phyloP scores from a whole-genome alignment of 1,140 invertebrate genomes.

The Oreohelix idahoensis region DNA sequence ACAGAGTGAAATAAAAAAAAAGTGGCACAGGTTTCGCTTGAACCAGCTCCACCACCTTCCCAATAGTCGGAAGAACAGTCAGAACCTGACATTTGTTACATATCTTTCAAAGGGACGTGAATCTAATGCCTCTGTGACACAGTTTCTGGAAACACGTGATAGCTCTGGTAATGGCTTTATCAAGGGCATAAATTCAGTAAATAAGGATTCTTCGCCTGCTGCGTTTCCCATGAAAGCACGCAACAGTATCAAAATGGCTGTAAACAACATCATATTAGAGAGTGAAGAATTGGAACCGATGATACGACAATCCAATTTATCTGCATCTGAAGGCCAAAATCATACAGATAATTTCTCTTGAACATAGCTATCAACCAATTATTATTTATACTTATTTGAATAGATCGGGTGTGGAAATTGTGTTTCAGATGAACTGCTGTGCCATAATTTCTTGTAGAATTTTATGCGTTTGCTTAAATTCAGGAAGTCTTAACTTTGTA shows the following conservation, averaged over 20 bases:
- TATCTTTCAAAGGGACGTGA: slow-evolving; percentile 19
- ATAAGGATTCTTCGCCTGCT: not conserved
- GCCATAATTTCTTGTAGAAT: too few relatives aligned
- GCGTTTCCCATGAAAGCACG: slow-evolving; percentile 14
- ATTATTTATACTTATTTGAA: not conserved
- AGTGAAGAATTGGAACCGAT: slow-evolving; percentile 5
- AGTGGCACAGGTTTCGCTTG: slow-evolving; percentile 46
- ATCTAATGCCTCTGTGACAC: slow-evolving; percentile 7
- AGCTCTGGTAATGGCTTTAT: slow-evolving; percentile 13
- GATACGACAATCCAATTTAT: not conserved
- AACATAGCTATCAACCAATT: not conserved
- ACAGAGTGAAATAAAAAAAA: slow-evolving; percentile 50
- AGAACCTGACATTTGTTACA: slow-evolving; percentile 21
- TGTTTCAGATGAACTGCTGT: too few relatives aligned
- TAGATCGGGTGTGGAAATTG: too few relatives aligned
- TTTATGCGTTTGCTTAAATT: too few relatives aligned
- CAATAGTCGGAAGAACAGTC: slow-evolving; percentile 17
- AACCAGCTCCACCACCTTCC: slow-evolving; percentile 34
- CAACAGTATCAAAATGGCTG: not conserved
- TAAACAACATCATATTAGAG: slow-evolving; percentile 15
- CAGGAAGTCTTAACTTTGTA: too few relatives aligned
- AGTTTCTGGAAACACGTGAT: not conserved
- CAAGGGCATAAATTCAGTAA: not conserved
- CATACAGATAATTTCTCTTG: not conserved
- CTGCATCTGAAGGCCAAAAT: not conserved